Evolutionary conservation across 2,113 vertebrate species (phyloP), one percentile per base, ranked within the genome.

Genomic region (Cyprinodon variegatus): DNA sequence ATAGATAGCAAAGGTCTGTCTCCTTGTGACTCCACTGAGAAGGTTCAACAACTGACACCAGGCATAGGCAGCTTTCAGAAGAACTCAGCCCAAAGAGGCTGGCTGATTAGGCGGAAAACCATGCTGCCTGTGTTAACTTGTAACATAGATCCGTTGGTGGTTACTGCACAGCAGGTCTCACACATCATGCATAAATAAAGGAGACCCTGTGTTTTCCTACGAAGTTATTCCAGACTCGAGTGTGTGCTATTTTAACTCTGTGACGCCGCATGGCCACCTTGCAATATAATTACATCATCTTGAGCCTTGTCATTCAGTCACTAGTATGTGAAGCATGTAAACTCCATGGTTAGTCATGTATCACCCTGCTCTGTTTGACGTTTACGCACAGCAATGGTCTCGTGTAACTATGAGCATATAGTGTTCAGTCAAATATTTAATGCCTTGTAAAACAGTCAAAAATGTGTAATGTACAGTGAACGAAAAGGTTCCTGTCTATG

Each of bases 291-390:
- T 90, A 88, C 91, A 90, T 91, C 90, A 92, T 88, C 87, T 76
- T 39, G 85, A 85, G 82, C 81, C 86, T 74, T 90, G 92, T 90
- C 87, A 89, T 84, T 92, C 87, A 83, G 73, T 84, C 81, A 88
- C 78, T 86, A 90, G 87, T 77, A 92, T 89, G 86, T 89, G 81
- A 89, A 76, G 82, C 87, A 90, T 91, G 90, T 87, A 91, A 90
- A 91, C 76, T 80, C 81, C 76, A 89, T 78, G 70, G 85, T 76
- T n/a, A 72, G 87, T 85, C 72, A 77, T 94, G 93, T 91, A 91
- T 93, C 91, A 94, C 74, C 85, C 86, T 75, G 68, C 87, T 87
- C 80, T 73, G 89, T 90, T 91, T 93, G 93, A 94, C 93, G 91
- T 95, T 94, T 93, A 93, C 68, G 92, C 82, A 85, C 82, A 79